These are phyloP conservation scores for Auanema sp. DNA, from an alignment of 2,888 invertebrate genomes.

Conservation along the genomic window DNA sequence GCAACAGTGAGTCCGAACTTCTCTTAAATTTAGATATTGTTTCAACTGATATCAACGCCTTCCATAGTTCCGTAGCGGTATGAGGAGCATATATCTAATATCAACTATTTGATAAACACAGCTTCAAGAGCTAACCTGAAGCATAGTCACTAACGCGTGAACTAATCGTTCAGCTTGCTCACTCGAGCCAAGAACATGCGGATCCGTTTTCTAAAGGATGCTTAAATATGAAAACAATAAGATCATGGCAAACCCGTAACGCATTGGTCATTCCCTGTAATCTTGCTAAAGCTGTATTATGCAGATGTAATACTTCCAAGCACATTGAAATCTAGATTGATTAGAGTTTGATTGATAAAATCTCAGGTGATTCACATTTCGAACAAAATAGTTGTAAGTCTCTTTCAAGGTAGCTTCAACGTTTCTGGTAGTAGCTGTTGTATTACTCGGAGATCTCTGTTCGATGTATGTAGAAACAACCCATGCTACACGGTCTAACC, in stretches of 20 bases:
- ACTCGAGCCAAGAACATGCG: slow-evolving; percentile 44
- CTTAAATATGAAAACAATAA: slow-evolving; percentile 9
- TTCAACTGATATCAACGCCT: slow-evolving; percentile 19
- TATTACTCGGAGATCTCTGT: slow-evolving; percentile 23
- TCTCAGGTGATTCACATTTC: slow-evolving; percentile 37
- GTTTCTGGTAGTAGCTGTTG: slow-evolving; percentile 10
- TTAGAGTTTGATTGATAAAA: background rate
- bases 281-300: slow-evolving; percentile 55
- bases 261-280: slow-evolving; percentile 54
- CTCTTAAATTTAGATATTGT: background rate
- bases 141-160: slow-evolving; percentile 57
- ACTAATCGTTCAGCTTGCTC: slow-evolving; percentile 53
- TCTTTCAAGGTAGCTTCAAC: slow-evolving; percentile 39
- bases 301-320: slow-evolving; percentile 55
- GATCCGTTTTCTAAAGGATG: slow-evolving; percentile 49
- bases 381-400: slow-evolving; percentile 55
- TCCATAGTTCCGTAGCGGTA: slow-evolving; percentile 45
- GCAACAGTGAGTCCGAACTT: background rate
- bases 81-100: slow-evolving; percentile 41
- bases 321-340: slow-evolving; percentile 45
- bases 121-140: slow-evolving; percentile 39
- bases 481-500: slow-evolving; percentile 49
- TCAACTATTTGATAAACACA: too few species aligned
- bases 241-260: slow-evolving; percentile 36
- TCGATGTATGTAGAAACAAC: slow-evolving; percentile 46